phyloP scores from a whole-genome alignment of 2,797 vertebrate genomes.

The Phalloptychus januarius region DNA sequence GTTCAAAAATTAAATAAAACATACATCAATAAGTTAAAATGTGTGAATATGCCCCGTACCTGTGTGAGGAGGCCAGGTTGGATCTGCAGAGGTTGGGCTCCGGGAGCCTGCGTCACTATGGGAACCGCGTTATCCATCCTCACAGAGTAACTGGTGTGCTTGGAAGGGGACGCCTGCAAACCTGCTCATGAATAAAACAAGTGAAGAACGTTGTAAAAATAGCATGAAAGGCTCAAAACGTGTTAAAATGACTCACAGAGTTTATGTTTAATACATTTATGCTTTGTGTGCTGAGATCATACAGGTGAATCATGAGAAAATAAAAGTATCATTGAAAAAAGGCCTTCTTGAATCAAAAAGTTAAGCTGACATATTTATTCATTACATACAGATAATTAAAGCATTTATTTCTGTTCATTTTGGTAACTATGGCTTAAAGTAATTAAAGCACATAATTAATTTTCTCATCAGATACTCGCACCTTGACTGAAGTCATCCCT shows the following conservation, averaged over 20 bases:
- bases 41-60: slow-evolving; percentile 76
- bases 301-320: not conserved
- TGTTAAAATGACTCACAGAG: slow-evolving; percentile 6
- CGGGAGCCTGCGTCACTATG: slow-evolving; percentile 97
- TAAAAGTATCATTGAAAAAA: not conserved
- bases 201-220: slow-evolving; percentile 44
- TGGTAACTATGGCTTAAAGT: not conserved
- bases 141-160: slow-evolving; percentile 97
- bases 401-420: not conserved
- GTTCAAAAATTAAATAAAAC: no score
- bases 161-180: slow-evolving; percentile 96
- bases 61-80: slow-evolving; percentile 97
- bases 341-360: not conserved
- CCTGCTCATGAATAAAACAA: slow-evolving; percentile 78
- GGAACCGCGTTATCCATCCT: slow-evolving; percentile 98
- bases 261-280: not conserved
- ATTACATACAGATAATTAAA: not conserved
- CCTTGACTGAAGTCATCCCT: not conserved
- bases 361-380: not conserved
- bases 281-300: slow-evolving; percentile 4
- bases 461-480: not conserved
- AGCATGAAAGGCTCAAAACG: slow-evolving; percentile 8
- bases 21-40: slow-evolving; percentile 24
- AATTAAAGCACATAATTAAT: not conserved
- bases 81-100: slow-evolving; percentile 96